A percentile compares a stretch with the other conserved stretches of the same genome.
Evolutionary conservation across 2,113 vertebrate species (phyloP).

Genomic region (Vimba vimba): DNA sequence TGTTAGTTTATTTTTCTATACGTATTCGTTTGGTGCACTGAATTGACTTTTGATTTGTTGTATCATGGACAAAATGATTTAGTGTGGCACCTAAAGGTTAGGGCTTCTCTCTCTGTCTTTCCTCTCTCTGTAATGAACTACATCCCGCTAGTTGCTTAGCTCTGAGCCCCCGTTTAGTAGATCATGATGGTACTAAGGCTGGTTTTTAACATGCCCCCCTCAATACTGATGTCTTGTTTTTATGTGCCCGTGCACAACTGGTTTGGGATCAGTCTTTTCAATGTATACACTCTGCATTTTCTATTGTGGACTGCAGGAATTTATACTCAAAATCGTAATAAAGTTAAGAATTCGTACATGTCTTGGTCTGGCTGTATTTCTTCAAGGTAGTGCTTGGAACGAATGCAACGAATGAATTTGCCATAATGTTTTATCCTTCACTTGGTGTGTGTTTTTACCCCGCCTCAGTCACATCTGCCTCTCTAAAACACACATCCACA

Average conservation of each 20-base stretch:
- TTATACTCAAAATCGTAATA: conserved; percentile 61
- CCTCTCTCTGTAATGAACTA: conserved; percentile 55
- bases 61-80: conserved; percentile 69
- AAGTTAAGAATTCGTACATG: conserved; percentile 50
- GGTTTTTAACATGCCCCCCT: conserved; percentile 49
- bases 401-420: not conserved
- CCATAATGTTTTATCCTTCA: too few relatives aligned
- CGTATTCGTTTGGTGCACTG: conserved; percentile 74
- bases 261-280: conserved; percentile 58
- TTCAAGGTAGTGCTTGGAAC: not conserved
- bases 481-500: too few relatives aligned
- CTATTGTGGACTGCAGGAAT: conserved; percentile 56
- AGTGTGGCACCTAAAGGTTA: conserved; percentile 65
- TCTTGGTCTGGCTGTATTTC: not conserved
- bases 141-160: conserved; percentile 42
- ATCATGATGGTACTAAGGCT: conserved; percentile 53
- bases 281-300: conserved; percentile 59
- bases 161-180: conserved; percentile 38
- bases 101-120: not conserved
- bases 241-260: conserved; percentile 54
- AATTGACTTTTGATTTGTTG: conserved; percentile 68
- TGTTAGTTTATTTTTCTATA: conserved; percentile 64
- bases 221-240: conserved; percentile 57
- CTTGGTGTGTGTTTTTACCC: too few relatives aligned
- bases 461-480: too few relatives aligned